Conservation (phyloP, 2,797 vertebrate genomes). For the Myotis pilosus region DNA sequence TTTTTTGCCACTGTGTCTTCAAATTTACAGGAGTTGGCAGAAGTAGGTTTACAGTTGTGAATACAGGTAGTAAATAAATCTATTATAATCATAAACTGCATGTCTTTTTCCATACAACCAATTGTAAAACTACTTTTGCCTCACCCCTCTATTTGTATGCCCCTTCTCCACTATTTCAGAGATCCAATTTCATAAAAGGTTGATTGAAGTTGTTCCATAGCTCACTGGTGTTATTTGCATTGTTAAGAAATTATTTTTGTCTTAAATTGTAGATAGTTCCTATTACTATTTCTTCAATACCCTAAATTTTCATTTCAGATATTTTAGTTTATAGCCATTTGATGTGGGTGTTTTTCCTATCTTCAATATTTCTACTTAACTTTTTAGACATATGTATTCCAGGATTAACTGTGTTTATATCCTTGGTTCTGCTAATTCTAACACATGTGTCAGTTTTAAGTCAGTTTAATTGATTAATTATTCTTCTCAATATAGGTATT, state of each 20-base stretch:
- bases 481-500: background rate
- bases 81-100: background rate
- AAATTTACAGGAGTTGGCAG: background rate
- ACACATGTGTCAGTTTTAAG: background rate
- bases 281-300: background rate
- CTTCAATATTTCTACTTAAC: background rate
- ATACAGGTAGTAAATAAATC: background rate
- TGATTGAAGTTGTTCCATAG: background rate
- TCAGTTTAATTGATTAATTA: slow-evolving; percentile 40
- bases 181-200: background rate
- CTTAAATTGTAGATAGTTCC: slow-evolving; percentile 26
- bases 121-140: background rate
- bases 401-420: background rate
- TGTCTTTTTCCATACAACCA: background rate
- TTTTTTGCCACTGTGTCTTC: background rate
- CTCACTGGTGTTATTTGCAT: background rate
- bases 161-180: background rate
- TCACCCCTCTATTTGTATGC: background rate
- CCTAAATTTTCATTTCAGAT: background rate
- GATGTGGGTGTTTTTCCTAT: background rate
- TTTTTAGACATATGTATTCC: background rate
- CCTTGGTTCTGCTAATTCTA: slow-evolving; percentile 8
- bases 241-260: background rate
- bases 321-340: background rate
- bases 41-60: background rate